A percentile compares a stretch with the other conserved stretches of the same genome.
Evolutionary conservation across 2,113 vertebrate genomes (phyloP).

Genomic region (Pseudorhombus dupliciocellatus): DNA sequence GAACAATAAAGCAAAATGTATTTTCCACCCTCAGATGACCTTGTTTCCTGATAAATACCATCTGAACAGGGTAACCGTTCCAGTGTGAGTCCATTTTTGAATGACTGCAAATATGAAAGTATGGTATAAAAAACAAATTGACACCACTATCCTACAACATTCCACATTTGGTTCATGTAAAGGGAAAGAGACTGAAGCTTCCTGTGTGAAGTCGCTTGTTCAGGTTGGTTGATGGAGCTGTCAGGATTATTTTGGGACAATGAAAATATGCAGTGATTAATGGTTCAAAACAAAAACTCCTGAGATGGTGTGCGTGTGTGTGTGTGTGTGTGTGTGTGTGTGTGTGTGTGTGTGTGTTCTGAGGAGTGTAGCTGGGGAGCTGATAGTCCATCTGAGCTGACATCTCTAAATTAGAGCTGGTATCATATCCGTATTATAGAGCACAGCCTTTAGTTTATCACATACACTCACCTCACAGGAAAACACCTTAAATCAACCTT

Average conservation of each 20-base stretch:
- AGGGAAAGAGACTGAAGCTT: slow-evolving; percentile 17
- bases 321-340: slow-evolving; percentile 25
- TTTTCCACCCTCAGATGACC: too few relatives aligned
- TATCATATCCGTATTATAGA: slow-evolving; percentile 69
- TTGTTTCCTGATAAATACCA: too few relatives aligned
- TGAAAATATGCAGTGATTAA: slow-evolving; percentile 68
- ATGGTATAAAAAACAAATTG: too few relatives aligned
- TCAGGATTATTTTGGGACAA: slow-evolving; percentile 69
- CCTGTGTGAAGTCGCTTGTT: slow-evolving; percentile 48
- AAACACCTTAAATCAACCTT: slow-evolving; percentile 78
- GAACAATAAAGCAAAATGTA: too few relatives aligned
- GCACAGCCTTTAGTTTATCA: slow-evolving; percentile 70
- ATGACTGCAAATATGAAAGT: too few relatives aligned
- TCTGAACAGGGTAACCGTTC: too few relatives aligned
- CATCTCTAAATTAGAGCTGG: slow-evolving; percentile 69
- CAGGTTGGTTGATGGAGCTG: slow-evolving; percentile 50
- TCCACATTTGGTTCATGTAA: neutral
- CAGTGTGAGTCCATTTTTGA: too few relatives aligned
- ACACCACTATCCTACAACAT: neutral
- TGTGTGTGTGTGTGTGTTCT: slow-evolving; percentile 25
- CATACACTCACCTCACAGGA: slow-evolving; percentile 59
- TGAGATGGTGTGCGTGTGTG: neutral
- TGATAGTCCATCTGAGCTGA: slow-evolving; percentile 52
- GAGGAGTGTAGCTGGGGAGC: slow-evolving; percentile 34
- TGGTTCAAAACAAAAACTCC: slow-evolving; percentile 63